phyloP scores from a whole-genome alignment of 2,113 vertebrate genomes.

The Salvelinus namaycush region DNA sequence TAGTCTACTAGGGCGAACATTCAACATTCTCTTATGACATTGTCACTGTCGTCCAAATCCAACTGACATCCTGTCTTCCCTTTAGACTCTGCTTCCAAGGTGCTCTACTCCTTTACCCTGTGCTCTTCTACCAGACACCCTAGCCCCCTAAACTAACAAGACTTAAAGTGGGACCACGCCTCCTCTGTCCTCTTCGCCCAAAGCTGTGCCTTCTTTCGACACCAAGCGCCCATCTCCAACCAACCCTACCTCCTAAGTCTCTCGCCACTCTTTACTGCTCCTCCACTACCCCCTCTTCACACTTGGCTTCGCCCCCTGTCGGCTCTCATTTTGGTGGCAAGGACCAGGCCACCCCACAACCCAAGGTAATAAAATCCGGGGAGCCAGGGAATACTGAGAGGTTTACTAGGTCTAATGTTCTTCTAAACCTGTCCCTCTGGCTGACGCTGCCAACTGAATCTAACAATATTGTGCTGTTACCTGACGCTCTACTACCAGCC shows the following conservation, averaged over 20 bases:
- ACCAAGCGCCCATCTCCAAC: conserved; percentile 25
- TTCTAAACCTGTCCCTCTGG: not conserved
- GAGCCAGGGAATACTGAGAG: conserved; percentile 32
- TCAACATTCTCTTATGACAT: not conserved
- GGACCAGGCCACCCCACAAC: conserved; percentile 52
- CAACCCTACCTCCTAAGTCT: conserved; percentile 38
- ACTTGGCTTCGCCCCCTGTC: conserved; percentile 35
- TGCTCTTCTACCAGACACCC: conserved; percentile 46
- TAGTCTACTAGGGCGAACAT: too few relatives aligned
- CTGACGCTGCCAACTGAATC: not conserved
- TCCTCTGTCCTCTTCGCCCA: conserved; percentile 14
- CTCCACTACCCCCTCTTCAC: conserved; percentile 36
- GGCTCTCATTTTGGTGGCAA: conserved; percentile 39
- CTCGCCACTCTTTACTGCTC: conserved; percentile 8
- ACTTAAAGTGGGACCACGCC: conserved; percentile 18
- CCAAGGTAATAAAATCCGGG: conserved; percentile 40
- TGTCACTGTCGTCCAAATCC: not conserved
- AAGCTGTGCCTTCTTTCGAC: conserved; percentile 17
- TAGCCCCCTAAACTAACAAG: conserved; percentile 48
- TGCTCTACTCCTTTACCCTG: conserved; percentile 18
- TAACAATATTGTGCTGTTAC: not conserved
- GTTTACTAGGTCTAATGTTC: not conserved
- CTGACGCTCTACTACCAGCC: not conserved
- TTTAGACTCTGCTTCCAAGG: conserved; percentile 58
- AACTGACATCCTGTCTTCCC: not conserved